Conservation (phyloP, 2,113 vertebrate species). For the Marcusenius ussheri region DNA sequence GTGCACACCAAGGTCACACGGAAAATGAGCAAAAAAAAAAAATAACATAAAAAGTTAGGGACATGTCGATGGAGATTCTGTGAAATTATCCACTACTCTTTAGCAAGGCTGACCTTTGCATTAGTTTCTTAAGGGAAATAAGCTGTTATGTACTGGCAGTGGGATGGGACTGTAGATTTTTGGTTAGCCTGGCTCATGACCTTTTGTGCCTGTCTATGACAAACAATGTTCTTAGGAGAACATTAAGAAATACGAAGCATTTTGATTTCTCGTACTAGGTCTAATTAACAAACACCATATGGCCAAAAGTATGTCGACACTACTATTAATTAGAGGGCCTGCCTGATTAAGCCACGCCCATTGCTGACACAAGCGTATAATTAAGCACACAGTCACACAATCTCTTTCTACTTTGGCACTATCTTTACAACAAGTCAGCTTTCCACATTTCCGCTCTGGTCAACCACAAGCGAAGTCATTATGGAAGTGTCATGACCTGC, state of each 20-base stretch:
- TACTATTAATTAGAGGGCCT: neutral
- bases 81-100: conserved; percentile 10
- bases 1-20: neutral
- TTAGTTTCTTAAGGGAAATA: conserved; percentile 11
- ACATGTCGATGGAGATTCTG: neutral
- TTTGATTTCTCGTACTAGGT: neutral
- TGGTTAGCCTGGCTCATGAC: neutral
- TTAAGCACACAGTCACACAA: neutral
- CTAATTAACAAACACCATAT: neutral
- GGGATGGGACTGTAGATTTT: neutral
- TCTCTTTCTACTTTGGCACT: neutral
- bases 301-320: neutral
- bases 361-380: neutral
- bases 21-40: neutral
- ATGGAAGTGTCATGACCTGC: no score
- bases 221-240: neutral
- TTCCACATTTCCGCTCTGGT: neutral
- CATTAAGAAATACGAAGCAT: neutral
- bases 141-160: neutral
- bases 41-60: neutral
- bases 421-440: neutral
- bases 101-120: conserved; percentile 6
- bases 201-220: neutral
- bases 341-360: neutral
- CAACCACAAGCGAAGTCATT: neutral